Conservation (phyloP, 53 echinoderm and acorn worm species). For the Temnopleurus reevesii region DNA sequence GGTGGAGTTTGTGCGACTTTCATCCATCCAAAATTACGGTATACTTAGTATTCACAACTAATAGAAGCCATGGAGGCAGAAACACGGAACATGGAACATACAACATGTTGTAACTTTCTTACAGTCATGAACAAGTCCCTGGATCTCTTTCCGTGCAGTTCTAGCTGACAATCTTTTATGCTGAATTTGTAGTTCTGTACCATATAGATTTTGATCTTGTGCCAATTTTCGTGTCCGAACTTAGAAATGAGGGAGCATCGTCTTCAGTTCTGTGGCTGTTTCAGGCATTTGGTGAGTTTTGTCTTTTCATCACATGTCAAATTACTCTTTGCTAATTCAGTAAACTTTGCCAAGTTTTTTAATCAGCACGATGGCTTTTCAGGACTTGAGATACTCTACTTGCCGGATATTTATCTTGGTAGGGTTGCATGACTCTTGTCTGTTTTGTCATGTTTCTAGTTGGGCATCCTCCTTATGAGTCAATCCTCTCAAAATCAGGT, state of each 20-base stretch:
- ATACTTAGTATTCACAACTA: background rate
- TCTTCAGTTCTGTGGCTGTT: background rate
- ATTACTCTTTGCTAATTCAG: background rate
- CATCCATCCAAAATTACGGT: background rate
- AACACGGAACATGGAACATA: background rate
- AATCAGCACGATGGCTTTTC: background rate
- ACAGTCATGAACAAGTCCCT: background rate
- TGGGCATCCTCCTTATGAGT: slow-evolving; percentile 1
- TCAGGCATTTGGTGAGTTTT: slow-evolving; percentile 5
- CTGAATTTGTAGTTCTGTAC: too few species aligned
- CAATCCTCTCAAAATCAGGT: background rate
- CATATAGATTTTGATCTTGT: slow-evolving; percentile 14
- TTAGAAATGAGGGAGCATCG: background rate
- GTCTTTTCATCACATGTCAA: background rate
- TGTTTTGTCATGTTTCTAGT: background rate
- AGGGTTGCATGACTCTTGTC: background rate
- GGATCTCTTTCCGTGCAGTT: background rate
- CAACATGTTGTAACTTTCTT: background rate
- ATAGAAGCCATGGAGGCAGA: background rate
- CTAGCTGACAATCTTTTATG: too few species aligned
- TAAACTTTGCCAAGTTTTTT: background rate
- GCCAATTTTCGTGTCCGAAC: background rate
- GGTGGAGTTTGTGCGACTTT: background rate
- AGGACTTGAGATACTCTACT: background rate
- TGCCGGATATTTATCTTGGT: background rate